Base-by-base conservation (phyloP, 1,140 invertebrate species). In the Acromyrmex heyeri region DNA sequence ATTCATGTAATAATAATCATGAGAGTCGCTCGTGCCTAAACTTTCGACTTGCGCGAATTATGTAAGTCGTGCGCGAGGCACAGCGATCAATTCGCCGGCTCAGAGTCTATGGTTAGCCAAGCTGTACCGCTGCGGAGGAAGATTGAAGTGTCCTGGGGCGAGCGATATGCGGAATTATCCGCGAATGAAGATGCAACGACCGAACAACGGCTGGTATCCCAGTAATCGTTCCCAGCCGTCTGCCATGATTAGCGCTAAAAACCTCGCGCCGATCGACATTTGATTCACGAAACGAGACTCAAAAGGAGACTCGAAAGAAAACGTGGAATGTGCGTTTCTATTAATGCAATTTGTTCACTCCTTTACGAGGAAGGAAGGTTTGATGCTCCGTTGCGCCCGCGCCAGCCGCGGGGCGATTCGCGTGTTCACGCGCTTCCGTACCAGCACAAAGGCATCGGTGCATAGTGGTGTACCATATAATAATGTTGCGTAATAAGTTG, bases 111-210 rank as follows among this genome's bases (percentile, higher is more conserved):
- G 86, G 83, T 87, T 87, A 87, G 24, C 18, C 81, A 57, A 27
- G 44, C 38, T 78, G 73, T 61, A 38, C 44, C 72, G 72, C 57
- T 53, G 44, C 70, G 62, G 44, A 70, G 67, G 44, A 55, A 77
- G 72, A 83, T 89, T 57, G 65, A 78, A 87, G 62, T 59, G 76
- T 81, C 88, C 85, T 3, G 88, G n/a, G 77, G 85, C 85, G 59
- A 50, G 3, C 30, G 18, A 61, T 72, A 16, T 53, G 77, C 77
- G 65, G 77, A 67, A 83, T 65, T 85, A 76, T 85, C 38, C 82
- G 73, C 86, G 67, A 76, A 87, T 73, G 50, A 62, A 75, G 53
- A 88, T 76, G 73, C 79, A 86, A 82, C 88, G 87, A 83, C 75
- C 87, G 83, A 89, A 78, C 88, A 55, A 59, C 67, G 77, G 48